Evolutionary conservation across 2,888 invertebrate genomes (phyloP).

Genomic region (Agelastica alni): DNA sequence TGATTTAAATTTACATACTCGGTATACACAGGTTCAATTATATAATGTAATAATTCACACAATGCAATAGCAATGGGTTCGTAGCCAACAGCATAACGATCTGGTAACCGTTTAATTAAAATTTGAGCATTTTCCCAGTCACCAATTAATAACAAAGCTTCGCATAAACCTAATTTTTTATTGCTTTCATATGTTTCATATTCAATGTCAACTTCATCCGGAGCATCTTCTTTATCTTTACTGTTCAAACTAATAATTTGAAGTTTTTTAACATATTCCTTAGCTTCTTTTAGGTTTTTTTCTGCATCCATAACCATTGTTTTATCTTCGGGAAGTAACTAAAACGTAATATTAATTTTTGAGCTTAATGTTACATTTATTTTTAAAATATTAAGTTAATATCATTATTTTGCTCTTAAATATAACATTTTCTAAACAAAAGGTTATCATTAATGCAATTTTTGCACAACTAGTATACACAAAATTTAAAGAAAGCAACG

Average conservation of each 20-base stretch:
- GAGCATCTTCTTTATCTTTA: slow-evolving; percentile 73
- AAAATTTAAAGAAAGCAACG: too few species aligned
- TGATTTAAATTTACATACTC: too few species aligned
- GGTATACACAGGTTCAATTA: slow-evolving; percentile 86
- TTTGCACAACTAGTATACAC: too few species aligned
- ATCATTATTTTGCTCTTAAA: too few species aligned
- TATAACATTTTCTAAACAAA: too few species aligned
- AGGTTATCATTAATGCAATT: too few species aligned
- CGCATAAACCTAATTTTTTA: slow-evolving; percentile 89
- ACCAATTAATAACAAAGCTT: slow-evolving; percentile 84
- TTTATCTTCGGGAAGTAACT: slow-evolving; percentile 86
- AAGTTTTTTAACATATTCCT: slow-evolving; percentile 85
- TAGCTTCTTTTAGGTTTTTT: slow-evolving; percentile 78
- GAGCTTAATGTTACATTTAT: slow-evolving; percentile 2
- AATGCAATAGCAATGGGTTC: slow-evolving; percentile 78
- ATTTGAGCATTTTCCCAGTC: slow-evolving; percentile 87
- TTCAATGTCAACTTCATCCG: slow-evolving; percentile 67
- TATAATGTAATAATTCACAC: slow-evolving; percentile 77
- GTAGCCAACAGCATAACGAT: slow-evolving; percentile 76
- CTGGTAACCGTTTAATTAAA: slow-evolving; percentile 82
- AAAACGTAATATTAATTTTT: too few species aligned
- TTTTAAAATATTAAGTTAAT: too few species aligned
- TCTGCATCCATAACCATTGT: slow-evolving; percentile 81
- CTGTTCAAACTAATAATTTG: slow-evolving; percentile 81
- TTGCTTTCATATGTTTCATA: slow-evolving; percentile 70